These are phyloP conservation scores for Carterocephalus palaemon DNA, from an alignment of 2,888 invertebrate species.

Conservation along the genomic window DNA sequence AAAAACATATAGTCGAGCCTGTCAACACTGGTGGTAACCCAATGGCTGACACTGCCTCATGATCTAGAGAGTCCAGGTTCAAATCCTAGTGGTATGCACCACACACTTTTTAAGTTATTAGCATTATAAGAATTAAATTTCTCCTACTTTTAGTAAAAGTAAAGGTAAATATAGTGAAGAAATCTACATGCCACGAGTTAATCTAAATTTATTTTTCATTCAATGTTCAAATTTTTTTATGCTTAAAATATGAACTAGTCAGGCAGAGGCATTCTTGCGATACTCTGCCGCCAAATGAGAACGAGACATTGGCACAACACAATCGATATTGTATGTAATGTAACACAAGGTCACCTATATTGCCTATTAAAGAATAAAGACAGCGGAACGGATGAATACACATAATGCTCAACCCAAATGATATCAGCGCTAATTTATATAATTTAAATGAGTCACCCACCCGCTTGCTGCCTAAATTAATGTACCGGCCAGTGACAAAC, in stretches of 20 bases:
- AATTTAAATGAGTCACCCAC: slow-evolving; percentile 68
- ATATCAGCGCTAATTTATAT: slow-evolving; percentile 69
- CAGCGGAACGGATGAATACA: slow-evolving; percentile 48
- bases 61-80: no score
- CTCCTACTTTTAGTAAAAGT: no score
- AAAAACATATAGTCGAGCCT: no score
- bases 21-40: no score
- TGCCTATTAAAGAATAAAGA: slow-evolving; percentile 59
- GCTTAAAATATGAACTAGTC: neutral
- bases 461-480: slow-evolving; percentile 51
- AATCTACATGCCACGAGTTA: no score
- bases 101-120: no score
- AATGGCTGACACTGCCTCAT: no score
- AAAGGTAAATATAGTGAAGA: no score
- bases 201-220: neutral
- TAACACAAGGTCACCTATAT: slow-evolving; percentile 51
- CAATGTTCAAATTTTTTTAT: neutral
- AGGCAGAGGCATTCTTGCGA: slow-evolving; percentile 11
- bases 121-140: no score
- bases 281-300: slow-evolving; percentile 7
- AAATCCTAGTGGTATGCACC: no score
- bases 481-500: slow-evolving; percentile 32
- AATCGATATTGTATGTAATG: slow-evolving; percentile 26
- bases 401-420: slow-evolving; percentile 50
- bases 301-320: slow-evolving; percentile 19